Evolutionary conservation across 2,113 vertebrate species (phyloP).

Genomic region (Fregetta grallaria): DNA sequence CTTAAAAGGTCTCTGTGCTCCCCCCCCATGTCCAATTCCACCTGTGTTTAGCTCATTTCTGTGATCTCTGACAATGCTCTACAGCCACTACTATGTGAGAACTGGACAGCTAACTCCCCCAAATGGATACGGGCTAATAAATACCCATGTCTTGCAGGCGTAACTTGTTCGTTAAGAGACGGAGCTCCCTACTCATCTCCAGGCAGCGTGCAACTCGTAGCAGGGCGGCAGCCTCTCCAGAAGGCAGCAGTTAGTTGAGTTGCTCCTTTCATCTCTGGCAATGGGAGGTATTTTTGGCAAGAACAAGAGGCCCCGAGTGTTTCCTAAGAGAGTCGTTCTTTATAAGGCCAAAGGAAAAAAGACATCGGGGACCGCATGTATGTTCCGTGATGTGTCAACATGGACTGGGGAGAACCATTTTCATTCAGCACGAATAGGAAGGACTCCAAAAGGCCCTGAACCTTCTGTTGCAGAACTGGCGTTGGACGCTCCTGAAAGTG

Average conservation of each 20-base stretch:
- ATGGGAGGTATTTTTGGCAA: slow-evolving; percentile 54
- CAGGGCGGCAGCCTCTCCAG: neutral
- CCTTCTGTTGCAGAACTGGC: accelerated
- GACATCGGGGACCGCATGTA: accelerated
- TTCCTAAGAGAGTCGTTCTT: neutral
- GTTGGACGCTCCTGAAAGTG: accelerated
- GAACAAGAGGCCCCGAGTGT: neutral
- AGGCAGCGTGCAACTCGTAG: accelerated
- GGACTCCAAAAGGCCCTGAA: neutral
- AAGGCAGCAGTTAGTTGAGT: neutral
- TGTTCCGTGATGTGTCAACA: neutral
- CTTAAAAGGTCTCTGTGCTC: neutral
- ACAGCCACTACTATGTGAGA: neutral
- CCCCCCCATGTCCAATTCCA: neutral
- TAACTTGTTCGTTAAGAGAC: neutral
- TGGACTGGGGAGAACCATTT: neutral
- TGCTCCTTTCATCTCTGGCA: neutral
- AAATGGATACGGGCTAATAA: neutral
- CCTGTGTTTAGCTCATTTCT: neutral
- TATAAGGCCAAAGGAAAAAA: neutral
- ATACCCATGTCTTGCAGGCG: neutral
- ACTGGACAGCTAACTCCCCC: neutral
- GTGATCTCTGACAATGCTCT: neutral
- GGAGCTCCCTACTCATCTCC: neutral
- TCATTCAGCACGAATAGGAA: neutral